Evolutionary conservation across 1,140 invertebrate species (phyloP).

Genomic region (Drosophila subobscura): DNA sequence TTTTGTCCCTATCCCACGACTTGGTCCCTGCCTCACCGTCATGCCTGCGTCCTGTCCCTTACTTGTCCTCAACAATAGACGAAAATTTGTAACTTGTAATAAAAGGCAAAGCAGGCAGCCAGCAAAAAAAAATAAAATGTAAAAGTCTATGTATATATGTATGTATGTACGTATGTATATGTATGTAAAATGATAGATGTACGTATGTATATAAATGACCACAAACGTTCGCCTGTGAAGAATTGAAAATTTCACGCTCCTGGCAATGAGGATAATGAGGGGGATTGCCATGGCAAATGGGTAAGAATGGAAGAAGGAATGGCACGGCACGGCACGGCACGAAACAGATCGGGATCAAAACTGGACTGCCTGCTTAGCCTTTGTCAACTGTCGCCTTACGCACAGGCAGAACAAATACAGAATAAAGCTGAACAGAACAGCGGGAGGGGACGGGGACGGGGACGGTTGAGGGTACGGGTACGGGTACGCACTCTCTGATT

Average conservation of each 20-base stretch:
- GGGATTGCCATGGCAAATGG: constrained; percentile 62
- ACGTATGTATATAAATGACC: constrained; percentile 65
- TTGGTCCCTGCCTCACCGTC: background rate
- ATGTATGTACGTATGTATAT: constrained; percentile 13
- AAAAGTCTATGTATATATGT: constrained; percentile 33
- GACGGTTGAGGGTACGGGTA: background rate
- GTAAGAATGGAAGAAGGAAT: constrained; percentile 1
- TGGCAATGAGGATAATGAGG: constrained; percentile 65
- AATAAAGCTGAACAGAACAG: constrained; percentile 57
- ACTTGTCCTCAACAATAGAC: constrained; percentile 63
- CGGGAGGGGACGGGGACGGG: constrained; percentile 12
- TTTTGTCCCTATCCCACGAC: too few species aligned
- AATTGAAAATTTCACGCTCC: constrained; percentile 77
- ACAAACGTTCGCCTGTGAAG: constrained; percentile 70
- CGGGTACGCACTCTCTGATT: background rate
- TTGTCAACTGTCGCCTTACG: constrained; percentile 78
- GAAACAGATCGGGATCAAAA: constrained; percentile 28
- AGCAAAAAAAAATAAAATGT: constrained; percentile 13
- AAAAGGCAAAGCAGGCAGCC: constrained; percentile 53
- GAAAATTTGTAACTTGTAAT: constrained; percentile 79
- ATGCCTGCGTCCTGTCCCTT: background rate
- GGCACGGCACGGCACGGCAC: background rate
- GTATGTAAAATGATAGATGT: constrained; percentile 10
- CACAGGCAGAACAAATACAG: constrained; percentile 16
- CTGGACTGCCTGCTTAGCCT: constrained; percentile 70